A percentile compares a stretch with the other conserved stretches of the same genome.
phyloP scores from a whole-genome alignment of 1,140 invertebrate genomes.

The Hycleus phaleratus region DNA sequence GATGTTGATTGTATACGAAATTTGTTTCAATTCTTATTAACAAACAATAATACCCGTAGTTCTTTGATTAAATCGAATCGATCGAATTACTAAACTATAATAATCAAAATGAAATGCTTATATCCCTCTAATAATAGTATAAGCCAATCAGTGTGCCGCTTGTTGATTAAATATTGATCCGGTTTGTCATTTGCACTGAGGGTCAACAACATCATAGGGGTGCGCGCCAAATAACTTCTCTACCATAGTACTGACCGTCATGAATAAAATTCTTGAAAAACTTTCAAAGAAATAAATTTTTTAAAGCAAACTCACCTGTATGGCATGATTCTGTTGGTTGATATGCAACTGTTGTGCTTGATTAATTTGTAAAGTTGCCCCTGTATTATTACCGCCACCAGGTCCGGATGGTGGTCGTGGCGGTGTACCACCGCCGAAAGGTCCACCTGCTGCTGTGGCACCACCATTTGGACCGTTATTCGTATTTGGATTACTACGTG shows the following conservation, averaged over 20 bases:
- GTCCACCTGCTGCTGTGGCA: conserved; percentile 37
- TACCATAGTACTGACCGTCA: conserved; percentile 12
- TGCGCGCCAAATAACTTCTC: conserved; percentile 14
- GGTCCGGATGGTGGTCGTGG: conserved; percentile 56
- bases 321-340: conserved; percentile 61
- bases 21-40: too few species aligned
- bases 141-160: conserved; percentile 20
- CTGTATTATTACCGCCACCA: conserved; percentile 36
- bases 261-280: neutral
- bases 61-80: too few species aligned
- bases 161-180: conserved; percentile 25
- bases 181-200: conserved; percentile 22
- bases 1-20: too few species aligned
- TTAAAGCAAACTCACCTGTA: conserved; percentile 53
- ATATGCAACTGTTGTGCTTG: conserved; percentile 81
- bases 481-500: conserved; percentile 39
- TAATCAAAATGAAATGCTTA: conserved; percentile 7
- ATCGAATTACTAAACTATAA: neutral
- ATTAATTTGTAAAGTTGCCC: conserved; percentile 65
- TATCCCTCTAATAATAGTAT: conserved; percentile 12
- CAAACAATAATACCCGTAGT: too few species aligned
- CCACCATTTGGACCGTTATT: conserved; percentile 30
- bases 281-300: neutral
- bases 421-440: conserved; percentile 51
- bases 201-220: conserved; percentile 16